Conservation (phyloP, 2,888 invertebrate genomes). For the Tipula vernalis region DNA sequence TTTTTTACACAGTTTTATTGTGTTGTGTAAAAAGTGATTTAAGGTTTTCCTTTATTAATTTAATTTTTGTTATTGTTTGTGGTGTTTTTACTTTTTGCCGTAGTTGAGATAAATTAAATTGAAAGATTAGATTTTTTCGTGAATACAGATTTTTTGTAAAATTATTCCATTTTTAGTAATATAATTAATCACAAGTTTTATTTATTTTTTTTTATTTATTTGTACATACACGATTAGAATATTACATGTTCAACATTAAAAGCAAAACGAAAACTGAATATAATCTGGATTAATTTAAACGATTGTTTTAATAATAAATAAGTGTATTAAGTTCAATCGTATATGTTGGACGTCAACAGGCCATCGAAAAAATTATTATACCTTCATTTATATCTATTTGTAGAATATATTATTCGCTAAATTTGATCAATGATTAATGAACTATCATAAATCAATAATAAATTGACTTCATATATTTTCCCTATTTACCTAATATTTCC, state of each 20-base stretch:
- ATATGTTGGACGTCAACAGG: too few relatives aligned
- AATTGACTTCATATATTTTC: background rate
- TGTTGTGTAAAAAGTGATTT: background rate
- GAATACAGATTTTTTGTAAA: background rate
- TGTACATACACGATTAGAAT: background rate
- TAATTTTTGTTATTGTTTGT: background rate
- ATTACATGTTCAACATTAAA: background rate
- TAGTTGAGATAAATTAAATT: background rate
- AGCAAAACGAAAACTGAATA: too few relatives aligned
- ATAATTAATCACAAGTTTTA: background rate
- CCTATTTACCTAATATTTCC: background rate
- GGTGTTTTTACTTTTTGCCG: background rate
- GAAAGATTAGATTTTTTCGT: background rate
- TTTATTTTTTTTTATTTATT: too few relatives aligned
- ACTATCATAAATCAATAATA: background rate
- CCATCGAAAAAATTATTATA: too few relatives aligned
- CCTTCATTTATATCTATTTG: background rate
- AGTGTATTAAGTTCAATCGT: too few relatives aligned
- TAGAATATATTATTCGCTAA: background rate
- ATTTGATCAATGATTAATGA: background rate
- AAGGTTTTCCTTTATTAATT: background rate
- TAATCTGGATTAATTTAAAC: too few relatives aligned
- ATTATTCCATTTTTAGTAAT: background rate
- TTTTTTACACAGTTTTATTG: background rate
- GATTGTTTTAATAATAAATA: too few relatives aligned